phyloP scores from a whole-genome alignment of 2,797 vertebrate genomes.

The Leptatherina wallacei region DNA sequence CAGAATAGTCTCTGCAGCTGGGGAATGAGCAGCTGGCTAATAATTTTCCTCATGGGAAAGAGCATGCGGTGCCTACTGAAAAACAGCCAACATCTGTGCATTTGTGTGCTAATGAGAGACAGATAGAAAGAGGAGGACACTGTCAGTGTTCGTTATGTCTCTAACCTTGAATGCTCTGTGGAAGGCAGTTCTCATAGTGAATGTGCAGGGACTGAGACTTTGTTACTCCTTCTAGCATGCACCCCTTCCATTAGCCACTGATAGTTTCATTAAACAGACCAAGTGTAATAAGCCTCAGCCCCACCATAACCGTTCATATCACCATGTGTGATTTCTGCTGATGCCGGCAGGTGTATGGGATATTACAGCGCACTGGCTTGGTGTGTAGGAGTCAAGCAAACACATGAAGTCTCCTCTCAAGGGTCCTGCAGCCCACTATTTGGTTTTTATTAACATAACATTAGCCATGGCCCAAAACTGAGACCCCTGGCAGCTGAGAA shows the following conservation, averaged over 20 bases:
- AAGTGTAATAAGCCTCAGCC: slow-evolving; percentile 59
- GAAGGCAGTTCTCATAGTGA: slow-evolving; percentile 19
- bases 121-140: slow-evolving; percentile 42
- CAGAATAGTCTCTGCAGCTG: slow-evolving; percentile 53
- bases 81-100: slow-evolving; percentile 68
- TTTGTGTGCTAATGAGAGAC: slow-evolving; percentile 60
- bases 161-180: slow-evolving; percentile 8
- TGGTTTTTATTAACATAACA: slow-evolving; percentile 80
- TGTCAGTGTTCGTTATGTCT: slow-evolving; percentile 47
- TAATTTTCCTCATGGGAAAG: slow-evolving; percentile 66
- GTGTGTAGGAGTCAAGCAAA: slow-evolving; percentile 55
- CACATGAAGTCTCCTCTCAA: slow-evolving; percentile 57
- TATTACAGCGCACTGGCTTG: slow-evolving; percentile 46
- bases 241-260: slow-evolving; percentile 47
- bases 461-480: slow-evolving; percentile 62
- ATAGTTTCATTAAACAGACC: slow-evolving; percentile 72
- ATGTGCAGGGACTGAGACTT: slow-evolving; percentile 39
- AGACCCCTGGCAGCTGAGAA: slow-evolving; percentile 68
- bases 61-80: slow-evolving; percentile 34
- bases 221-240: slow-evolving; percentile 51
- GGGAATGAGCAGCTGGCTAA: slow-evolving; percentile 72
- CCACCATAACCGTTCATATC: slow-evolving; percentile 51
- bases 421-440: slow-evolving; percentile 61
- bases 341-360: slow-evolving; percentile 55
- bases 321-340: slow-evolving; percentile 70